Percentiles rank a stretch among this genome's conserved stretches.
Conservation (phyloP, 1,140 invertebrate species). For the Bathynomus jamesi region DNA sequence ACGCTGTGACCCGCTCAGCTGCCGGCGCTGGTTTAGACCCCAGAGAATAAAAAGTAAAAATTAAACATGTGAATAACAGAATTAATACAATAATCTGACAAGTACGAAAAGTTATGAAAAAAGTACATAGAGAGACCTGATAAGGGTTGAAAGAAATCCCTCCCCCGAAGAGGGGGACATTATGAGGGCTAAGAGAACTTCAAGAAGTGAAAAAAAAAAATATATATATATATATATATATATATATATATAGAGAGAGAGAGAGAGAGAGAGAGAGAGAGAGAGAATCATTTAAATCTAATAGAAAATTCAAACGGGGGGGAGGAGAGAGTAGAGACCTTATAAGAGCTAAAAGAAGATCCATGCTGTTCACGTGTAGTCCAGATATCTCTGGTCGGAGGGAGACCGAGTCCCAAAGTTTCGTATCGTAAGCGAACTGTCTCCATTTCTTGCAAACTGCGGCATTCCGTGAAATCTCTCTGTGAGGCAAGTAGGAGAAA, state of each 20-base stretch:
- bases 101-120: too few relatives aligned
- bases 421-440: constrained; percentile 85
- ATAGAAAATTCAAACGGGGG: neutral
- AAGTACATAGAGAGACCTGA: too few relatives aligned
- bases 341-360: constrained; percentile 74
- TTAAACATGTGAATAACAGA: too few relatives aligned
- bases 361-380: constrained; percentile 76
- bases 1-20: too few relatives aligned
- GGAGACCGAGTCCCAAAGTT: constrained; percentile 92
- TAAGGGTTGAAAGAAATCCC: too few relatives aligned
- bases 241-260: neutral
- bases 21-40: too few relatives aligned
- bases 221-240: constrained; percentile 9
- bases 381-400: constrained; percentile 93
- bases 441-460: constrained; percentile 87
- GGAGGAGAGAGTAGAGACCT: constrained; percentile 53
- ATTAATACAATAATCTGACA: too few relatives aligned
- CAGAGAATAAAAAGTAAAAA: too few relatives aligned
- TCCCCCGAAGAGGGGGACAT: too few relatives aligned
- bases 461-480: constrained; percentile 87
- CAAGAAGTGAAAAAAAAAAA: too few relatives aligned
- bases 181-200: too few relatives aligned
- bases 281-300: neutral
- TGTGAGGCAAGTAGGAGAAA: constrained; percentile 89
- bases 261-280: too few relatives aligned